phyloP scores from a whole-genome alignment of 2,797 vertebrate species.

The Graptemys geographica region DNA sequence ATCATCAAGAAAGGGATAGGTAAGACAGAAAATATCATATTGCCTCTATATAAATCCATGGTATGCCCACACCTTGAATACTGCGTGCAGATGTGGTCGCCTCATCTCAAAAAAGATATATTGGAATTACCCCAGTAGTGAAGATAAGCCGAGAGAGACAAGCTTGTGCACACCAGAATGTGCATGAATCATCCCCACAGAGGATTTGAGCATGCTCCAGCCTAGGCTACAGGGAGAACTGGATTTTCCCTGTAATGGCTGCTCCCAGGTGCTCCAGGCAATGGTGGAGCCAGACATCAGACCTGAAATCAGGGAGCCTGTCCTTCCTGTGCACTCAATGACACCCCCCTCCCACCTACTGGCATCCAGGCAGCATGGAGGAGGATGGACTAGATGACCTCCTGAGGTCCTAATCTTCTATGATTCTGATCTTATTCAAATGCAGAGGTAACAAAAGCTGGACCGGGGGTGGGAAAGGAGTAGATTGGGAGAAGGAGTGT shows the following conservation, averaged over 20 bases:
- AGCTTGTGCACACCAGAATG: background rate
- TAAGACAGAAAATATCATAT: too few species aligned
- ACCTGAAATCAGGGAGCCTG: background rate
- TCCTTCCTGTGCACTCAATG: background rate
- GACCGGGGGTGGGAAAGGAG: background rate
- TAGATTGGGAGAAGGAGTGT: background rate
- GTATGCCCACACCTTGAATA: too few species aligned
- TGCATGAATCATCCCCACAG: background rate
- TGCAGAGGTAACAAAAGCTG: background rate
- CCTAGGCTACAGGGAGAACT: background rate
- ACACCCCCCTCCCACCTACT: background rate
- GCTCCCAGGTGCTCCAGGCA: background rate
- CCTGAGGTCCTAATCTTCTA: too few species aligned
- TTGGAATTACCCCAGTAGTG: too few species aligned
- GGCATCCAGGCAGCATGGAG: background rate
- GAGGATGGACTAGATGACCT: background rate
- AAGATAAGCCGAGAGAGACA: too few species aligned
- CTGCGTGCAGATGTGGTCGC: too few species aligned
- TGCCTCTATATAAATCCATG: too few species aligned
- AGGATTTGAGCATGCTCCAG: background rate
- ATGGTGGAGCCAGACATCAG: background rate
- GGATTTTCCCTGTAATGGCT: background rate
- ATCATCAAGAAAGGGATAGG: too few species aligned
- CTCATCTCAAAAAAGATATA: too few species aligned
- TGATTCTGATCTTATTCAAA: background rate